Conservation (phyloP, 2,888 invertebrate genomes). For the Chrysomela aeneicollis region DNA sequence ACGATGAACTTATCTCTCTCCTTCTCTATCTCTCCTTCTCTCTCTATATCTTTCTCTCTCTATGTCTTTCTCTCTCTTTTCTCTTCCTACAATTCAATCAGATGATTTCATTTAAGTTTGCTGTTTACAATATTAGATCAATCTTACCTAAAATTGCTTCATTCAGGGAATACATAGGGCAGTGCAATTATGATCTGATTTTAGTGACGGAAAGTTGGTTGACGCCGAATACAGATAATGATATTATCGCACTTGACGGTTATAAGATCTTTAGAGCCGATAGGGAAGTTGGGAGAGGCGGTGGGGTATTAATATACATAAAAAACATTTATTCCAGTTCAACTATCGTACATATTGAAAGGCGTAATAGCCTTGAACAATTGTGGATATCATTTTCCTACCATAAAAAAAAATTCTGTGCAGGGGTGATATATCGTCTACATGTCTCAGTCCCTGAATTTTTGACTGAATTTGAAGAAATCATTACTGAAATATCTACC, state of each 20-base stretch:
- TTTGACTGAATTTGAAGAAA: slow-evolving; percentile 2
- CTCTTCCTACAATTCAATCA: neutral
- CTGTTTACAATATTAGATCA: slow-evolving; percentile 6
- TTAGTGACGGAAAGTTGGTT: slow-evolving; percentile 9
- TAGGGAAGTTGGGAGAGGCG: neutral
- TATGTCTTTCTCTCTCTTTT: neutral
- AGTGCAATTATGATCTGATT: slow-evolving; percentile 5
- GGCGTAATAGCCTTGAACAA: slow-evolving; percentile 1
- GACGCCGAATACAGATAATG: slow-evolving; percentile 4
- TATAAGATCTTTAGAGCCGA: neutral
- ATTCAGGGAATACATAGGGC: slow-evolving; percentile 5
- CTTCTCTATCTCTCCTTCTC: neutral
- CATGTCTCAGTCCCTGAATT: neutral
- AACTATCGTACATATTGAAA: neutral
- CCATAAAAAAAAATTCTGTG: slow-evolving; percentile 1
- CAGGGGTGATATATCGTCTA: neutral
- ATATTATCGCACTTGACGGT: neutral
- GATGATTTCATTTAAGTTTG: slow-evolving; percentile 1
- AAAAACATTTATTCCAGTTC: neutral
- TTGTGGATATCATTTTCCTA: neutral
- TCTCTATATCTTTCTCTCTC: neutral
- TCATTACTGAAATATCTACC: slow-evolving; percentile 2
- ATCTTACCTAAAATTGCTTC: slow-evolving; percentile 11
- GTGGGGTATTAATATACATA: neutral
- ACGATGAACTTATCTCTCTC: neutral